These are phyloP conservation scores for Volucella zonaria DNA, from an alignment of 2,888 invertebrate species.

Conservation along the genomic window DNA sequence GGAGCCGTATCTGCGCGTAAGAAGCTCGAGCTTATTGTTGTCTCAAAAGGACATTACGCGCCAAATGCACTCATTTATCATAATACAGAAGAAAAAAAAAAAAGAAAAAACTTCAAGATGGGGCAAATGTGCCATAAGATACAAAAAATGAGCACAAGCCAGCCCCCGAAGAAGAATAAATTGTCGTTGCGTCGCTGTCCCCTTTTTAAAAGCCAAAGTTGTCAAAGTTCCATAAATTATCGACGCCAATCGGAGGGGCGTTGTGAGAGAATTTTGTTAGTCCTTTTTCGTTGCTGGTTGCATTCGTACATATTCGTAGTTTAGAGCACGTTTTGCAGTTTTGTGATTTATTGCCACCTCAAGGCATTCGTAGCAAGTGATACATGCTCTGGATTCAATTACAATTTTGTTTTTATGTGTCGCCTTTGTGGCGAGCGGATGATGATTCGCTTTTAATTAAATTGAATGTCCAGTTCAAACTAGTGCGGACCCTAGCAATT, in stretches of 20 bases:
- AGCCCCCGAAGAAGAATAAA: conserved; percentile 30
- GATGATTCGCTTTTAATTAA: conserved; percentile 45
- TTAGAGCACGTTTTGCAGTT: conserved; percentile 32
- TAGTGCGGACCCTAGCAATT: too few species aligned
- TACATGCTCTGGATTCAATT: conserved; percentile 42
- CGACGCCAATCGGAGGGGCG: conserved; percentile 54
- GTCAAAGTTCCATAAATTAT: conserved; percentile 50
- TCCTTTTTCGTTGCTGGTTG: conserved; percentile 1
- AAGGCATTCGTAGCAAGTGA: conserved; percentile 14
- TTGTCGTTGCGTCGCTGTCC: conserved; percentile 28
- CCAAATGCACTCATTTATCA: conserved; percentile 64
- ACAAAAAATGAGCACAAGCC: neutral
- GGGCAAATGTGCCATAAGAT: conserved; percentile 27
- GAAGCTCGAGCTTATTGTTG: conserved; percentile 30
- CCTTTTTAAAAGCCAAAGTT: conserved; percentile 9
- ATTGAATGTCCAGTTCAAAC: neutral
- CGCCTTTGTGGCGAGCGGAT: conserved; percentile 38
- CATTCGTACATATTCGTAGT: neutral
- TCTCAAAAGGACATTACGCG: conserved; percentile 38
- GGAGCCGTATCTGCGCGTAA: neutral
- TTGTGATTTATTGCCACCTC: conserved; percentile 53
- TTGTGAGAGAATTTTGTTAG: conserved; percentile 33
- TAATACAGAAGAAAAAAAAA: neutral
- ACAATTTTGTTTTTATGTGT: conserved; percentile 33
- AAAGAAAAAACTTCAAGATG: conserved; percentile 28